Conservation (phyloP, 2,797 vertebrate species). For the Tenualosa thibaudeaui region DNA sequence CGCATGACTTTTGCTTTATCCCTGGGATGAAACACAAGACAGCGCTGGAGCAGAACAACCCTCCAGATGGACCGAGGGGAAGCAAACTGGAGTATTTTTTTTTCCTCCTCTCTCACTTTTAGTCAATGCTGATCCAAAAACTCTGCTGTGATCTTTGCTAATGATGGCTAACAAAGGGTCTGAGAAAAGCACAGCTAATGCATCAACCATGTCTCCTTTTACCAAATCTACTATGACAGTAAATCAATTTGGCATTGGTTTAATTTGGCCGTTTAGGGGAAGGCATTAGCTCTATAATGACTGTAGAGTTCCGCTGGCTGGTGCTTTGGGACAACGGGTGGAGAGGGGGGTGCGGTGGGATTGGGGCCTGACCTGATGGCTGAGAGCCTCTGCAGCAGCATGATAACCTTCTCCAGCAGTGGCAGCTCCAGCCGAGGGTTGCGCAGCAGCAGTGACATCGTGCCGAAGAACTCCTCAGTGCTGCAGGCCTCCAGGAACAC, state of each 20-base stretch:
- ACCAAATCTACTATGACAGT: conserved; percentile 3
- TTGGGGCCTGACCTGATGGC: conserved; percentile 78
- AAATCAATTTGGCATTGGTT: not conserved
- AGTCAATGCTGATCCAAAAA: conserved; percentile 18
- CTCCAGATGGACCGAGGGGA: conserved; percentile 33
- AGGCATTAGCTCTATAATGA: not conserved
- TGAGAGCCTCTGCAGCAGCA: conserved; percentile 90
- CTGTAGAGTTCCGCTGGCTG: not conserved
- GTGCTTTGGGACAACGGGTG: not conserved
- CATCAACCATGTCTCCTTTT: conserved; percentile 20
- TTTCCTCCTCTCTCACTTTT: not conserved
- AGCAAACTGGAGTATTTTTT: not conserved
- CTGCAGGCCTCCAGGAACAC: conserved; percentile 84
- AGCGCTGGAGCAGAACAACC: conserved; percentile 28
- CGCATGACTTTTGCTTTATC: conserved; percentile 19
- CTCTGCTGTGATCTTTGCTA: conserved; percentile 30
- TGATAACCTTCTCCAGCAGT: conserved; percentile 83
- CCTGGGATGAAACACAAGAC: conserved; percentile 16
- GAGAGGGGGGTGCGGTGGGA: not conserved
- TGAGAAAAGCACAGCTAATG: conserved; percentile 21
- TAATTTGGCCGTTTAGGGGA: not conserved
- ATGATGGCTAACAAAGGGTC: conserved; percentile 35
- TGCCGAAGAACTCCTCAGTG: conserved; percentile 81
- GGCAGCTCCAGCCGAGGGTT: conserved; percentile 75
- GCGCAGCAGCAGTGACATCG: conserved; percentile 77